Evolutionary conservation across 2,888 invertebrate species (phyloP), one percentile per base, ranked within the genome.

Genomic region (Lepidocyrtinus sp.): DNA sequence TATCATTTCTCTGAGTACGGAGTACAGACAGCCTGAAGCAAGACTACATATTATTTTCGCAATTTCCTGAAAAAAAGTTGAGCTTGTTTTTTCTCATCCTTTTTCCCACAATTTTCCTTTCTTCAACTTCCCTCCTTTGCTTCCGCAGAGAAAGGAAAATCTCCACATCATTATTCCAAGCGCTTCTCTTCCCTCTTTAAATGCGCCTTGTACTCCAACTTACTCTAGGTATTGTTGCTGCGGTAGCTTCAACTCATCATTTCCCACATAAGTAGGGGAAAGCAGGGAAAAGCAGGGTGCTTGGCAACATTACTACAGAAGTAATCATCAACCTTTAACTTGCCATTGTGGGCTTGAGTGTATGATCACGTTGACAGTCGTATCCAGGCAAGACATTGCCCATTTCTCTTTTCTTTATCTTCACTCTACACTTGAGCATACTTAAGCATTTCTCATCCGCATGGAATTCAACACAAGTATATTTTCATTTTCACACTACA

Each of bases 41-140:
- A 50, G 50, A 50, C 50, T 50, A 50, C 50, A 50, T 50, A 50
- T 73, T 65, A 50, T 50, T 65, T 65, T 64, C 50, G 73, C 65
- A 73, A 65, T 65, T 65, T 73, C 65, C 73, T 73, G 50, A 65
- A 64, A 64, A 24, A 64, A 26, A 26, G 25, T 64, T n/a, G 27
- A 22, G 27, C 22, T 26, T 19, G 27, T 26, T 50, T 50, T 50
- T 50, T 50, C 50, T 50, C 50, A 50, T 50, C 50, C 50, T 50
- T 50, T 36, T 50, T 50, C 50, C 50, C 50, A 50, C 50, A 50
- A 50, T 50, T 50, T 50, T 50, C 50, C 50, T 50, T 50, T 50
- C 50, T 50, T 50, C 50, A 15, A 50, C 50, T 50, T 50, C 50
- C 50, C n/a, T 50, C 17, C 17, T 50, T 36, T 36, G 36, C 36